These are phyloP conservation scores for Triops longicaudatus DNA, from an alignment of 1,140 invertebrate species.

Conservation along the genomic window DNA sequence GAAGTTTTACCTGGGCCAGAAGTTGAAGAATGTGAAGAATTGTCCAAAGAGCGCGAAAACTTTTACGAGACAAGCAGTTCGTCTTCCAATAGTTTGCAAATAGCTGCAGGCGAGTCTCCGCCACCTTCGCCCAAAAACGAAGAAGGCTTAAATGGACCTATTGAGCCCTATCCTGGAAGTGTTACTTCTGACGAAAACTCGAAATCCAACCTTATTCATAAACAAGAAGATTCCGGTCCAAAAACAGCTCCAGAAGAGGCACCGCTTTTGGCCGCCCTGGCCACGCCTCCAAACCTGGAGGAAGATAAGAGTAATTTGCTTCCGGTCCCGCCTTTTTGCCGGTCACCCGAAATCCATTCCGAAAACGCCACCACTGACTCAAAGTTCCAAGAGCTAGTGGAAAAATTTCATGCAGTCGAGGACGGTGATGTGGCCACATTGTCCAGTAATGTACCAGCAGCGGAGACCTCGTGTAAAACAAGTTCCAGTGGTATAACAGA, in stretches of 20 bases:
- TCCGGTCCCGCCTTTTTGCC: neutral
- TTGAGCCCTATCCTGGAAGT: neutral
- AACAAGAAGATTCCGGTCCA: neutral
- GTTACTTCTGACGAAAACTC: neutral
- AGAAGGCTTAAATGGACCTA: neutral
- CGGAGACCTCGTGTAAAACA: neutral
- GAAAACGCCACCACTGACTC: conserved; percentile 1
- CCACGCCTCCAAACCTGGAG: neutral
- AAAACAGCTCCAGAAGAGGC: neutral
- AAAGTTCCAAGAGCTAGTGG: neutral
- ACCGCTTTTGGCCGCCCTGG: neutral
- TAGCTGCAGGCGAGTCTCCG: neutral
- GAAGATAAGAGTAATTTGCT: neutral
- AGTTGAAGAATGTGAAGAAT: neutral
- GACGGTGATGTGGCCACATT: neutral
- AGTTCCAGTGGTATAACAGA: neutral
- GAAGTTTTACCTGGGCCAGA: neutral
- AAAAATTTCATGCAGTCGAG: neutral
- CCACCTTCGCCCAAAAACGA: neutral
- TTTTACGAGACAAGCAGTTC: neutral
- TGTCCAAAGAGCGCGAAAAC: neutral
- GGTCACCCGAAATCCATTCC: neutral
- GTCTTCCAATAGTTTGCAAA: neutral
- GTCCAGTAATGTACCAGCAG: neutral
- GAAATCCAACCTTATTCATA: neutral